Percentiles rank a stretch among this genome's conserved stretches.
phyloP scores from a whole-genome alignment of 2,797 vertebrate genomes.

The Lophius americanus region DNA sequence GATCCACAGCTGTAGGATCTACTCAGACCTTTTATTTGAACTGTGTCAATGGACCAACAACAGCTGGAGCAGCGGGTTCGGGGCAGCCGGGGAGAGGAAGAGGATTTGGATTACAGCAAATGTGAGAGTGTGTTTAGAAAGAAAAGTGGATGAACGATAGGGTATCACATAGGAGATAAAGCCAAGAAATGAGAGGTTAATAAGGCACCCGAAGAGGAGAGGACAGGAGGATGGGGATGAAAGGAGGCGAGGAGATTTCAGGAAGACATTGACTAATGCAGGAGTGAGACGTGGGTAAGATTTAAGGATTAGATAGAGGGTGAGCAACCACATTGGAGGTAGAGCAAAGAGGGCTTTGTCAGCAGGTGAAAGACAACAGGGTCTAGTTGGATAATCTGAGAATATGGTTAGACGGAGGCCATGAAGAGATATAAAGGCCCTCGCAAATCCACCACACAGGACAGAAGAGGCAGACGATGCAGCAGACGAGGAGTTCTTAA shows the following conservation, averaged over 20 bases:
- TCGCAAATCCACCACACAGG: slow-evolving; percentile 33
- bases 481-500: slow-evolving; percentile 37
- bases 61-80: slow-evolving; percentile 72
- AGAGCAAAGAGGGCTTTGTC: slow-evolving; percentile 53
- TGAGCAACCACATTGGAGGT: slow-evolving; percentile 33
- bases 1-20: slow-evolving; percentile 70
- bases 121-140: slow-evolving; percentile 57
- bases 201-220: slow-evolving; percentile 19
- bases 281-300: slow-evolving; percentile 53
- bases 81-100: slow-evolving; percentile 72
- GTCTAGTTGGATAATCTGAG: slow-evolving; percentile 47
- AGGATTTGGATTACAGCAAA: slow-evolving; percentile 65
- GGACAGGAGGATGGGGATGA: slow-evolving; percentile 21
- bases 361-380: slow-evolving; percentile 67
- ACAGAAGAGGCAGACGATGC: slow-evolving; percentile 37
- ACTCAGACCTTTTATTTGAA: slow-evolving; percentile 75
- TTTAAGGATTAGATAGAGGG: slow-evolving; percentile 63
- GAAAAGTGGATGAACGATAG: slow-evolving; percentile 55
- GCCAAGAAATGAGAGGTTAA: slow-evolving; percentile 51
- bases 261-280: slow-evolving; percentile 41
- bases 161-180: slow-evolving; percentile 43
- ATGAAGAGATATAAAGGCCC: slow-evolving; percentile 22
- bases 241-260: slow-evolving; percentile 53
- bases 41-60: slow-evolving; percentile 75
- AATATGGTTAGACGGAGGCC: slow-evolving; percentile 54